phyloP scores from a whole-genome alignment of 2,113 vertebrate species.

The Macquaria australasica region DNA sequence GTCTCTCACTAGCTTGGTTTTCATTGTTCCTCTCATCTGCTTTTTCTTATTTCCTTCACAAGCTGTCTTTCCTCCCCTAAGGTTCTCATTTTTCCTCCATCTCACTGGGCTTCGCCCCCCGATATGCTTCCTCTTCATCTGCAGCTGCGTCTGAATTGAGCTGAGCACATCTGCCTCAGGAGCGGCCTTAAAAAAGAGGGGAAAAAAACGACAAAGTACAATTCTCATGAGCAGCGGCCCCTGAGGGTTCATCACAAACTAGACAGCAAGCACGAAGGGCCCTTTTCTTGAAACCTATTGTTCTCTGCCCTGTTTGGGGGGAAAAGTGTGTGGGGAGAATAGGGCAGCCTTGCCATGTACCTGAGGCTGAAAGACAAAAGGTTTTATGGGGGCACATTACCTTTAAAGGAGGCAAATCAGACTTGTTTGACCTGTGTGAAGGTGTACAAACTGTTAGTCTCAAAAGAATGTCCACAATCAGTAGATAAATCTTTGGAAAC shows the following conservation, averaged over 20 bases:
- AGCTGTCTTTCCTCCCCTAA: conserved; percentile 38
- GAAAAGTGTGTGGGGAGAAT: conserved; percentile 5
- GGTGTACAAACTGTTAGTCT: conserved; percentile 10
- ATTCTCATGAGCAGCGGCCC: conserved; percentile 56
- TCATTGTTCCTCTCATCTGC: conserved; percentile 37
- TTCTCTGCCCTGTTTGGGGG: conserved; percentile 42
- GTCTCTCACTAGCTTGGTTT: conserved; percentile 16
- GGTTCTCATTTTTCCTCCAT: conserved; percentile 46
- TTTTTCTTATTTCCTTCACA: conserved; percentile 48
- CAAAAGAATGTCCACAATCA: conserved; percentile 4
- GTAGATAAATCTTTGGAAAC: conserved; percentile 3
- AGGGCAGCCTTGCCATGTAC: not conserved
- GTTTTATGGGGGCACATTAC: not conserved
- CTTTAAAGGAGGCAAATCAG: conserved; percentile 34
- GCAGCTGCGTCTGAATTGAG: conserved; percentile 67
- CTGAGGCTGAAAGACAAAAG: conserved; percentile 29
- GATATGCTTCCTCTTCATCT: conserved; percentile 66
- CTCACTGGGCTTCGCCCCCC: conserved; percentile 43
- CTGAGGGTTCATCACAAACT: conserved; percentile 61
- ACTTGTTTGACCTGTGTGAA: conserved; percentile 23
- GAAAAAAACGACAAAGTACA: conserved; percentile 30
- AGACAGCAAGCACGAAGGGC: conserved; percentile 59
- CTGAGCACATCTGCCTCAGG: conserved; percentile 63
- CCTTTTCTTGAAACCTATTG: conserved; percentile 62
- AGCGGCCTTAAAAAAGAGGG: conserved; percentile 46